phyloP scores from a whole-genome alignment of 2,888 invertebrate species.

The Erebia palarica region DNA sequence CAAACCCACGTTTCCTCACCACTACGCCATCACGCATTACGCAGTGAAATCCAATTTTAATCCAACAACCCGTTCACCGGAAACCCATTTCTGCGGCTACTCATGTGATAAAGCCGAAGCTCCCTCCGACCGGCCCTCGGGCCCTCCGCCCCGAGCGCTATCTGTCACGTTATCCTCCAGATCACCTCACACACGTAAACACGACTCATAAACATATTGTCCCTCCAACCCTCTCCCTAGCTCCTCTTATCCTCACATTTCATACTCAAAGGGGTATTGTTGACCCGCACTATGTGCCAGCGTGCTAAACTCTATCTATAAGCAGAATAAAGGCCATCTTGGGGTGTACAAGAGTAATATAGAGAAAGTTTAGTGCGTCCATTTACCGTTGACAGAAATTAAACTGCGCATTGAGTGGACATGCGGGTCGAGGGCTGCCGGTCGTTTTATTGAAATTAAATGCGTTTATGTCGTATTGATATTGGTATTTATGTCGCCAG shows the following conservation, averaged over 20 bases:
- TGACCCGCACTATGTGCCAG: constrained; percentile 17
- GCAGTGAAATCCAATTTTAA: constrained; percentile 19
- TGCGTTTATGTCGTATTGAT: constrained; percentile 16
- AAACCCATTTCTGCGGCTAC: constrained; percentile 24
- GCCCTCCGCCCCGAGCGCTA: constrained; percentile 8
- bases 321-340: constrained; percentile 22
- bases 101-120: constrained; percentile 21
- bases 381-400: constrained; percentile 49
- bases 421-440: constrained; percentile 48
- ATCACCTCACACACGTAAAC: constrained; percentile 46
- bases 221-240: constrained; percentile 37
- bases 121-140: neutral
- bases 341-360: constrained; percentile 14
- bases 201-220: constrained; percentile 54
- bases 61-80: constrained; percentile 14
- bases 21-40: neutral
- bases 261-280: constrained; percentile 41
- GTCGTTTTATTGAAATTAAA: constrained; percentile 20
- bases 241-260: constrained; percentile 37
- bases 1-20: neutral
- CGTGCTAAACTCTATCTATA: neutral
- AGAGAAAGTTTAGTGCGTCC: constrained; percentile 30
- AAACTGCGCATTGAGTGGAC: constrained; percentile 48
- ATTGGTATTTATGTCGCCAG: constrained; percentile 15
- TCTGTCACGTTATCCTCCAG: constrained; percentile 33